A percentile compares a stretch with the other conserved stretches of the same genome.
Evolutionary conservation across 2,797 vertebrate genomes (phyloP).

Genomic region (Alectoris magna): DNA sequence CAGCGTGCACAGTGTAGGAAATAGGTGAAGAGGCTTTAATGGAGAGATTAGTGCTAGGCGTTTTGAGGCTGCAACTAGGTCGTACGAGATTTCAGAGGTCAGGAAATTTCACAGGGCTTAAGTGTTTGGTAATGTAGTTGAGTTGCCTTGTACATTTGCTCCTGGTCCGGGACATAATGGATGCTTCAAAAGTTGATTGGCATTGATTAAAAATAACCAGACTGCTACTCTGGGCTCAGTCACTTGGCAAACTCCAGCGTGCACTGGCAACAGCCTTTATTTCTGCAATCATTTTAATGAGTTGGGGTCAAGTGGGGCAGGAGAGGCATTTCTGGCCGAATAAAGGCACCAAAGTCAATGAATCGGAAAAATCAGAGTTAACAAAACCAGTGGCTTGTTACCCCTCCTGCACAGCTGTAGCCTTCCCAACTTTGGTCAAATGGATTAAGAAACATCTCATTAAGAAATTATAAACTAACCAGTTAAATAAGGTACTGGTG

Average conservation of each 20-base stretch:
- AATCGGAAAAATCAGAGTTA: conserved; percentile 39
- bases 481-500: conserved; percentile 55
- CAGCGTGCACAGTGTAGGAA: conserved; percentile 58
- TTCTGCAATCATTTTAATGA: conserved; percentile 65
- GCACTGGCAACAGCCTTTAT: conserved; percentile 52
- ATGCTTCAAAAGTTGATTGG: conserved; percentile 75
- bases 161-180: conserved; percentile 64
- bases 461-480: conserved; percentile 42
- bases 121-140: conserved; percentile 80
- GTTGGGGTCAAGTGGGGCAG: conserved; percentile 3
- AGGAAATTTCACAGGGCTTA: conserved; percentile 79
- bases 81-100: conserved; percentile 81
- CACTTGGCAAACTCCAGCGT: conserved; percentile 63
- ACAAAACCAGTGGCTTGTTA: conserved; percentile 30
- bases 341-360: background rate
- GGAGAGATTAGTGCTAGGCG: conserved; percentile 80
- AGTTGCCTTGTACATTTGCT: conserved; percentile 33
- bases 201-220: conserved; percentile 77
- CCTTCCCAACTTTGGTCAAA: background rate
- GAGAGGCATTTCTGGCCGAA: background rate
- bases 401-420: background rate
- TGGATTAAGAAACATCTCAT: conserved; percentile 33
- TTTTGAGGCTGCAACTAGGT: conserved; percentile 65
- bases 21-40: conserved; percentile 80
- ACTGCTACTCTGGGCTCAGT: conserved; percentile 39